Evolutionary conservation across 2,888 invertebrate genomes (phyloP), one percentile per base, ranked within the genome.

Genomic region (Horisme vitalbata): DNA sequence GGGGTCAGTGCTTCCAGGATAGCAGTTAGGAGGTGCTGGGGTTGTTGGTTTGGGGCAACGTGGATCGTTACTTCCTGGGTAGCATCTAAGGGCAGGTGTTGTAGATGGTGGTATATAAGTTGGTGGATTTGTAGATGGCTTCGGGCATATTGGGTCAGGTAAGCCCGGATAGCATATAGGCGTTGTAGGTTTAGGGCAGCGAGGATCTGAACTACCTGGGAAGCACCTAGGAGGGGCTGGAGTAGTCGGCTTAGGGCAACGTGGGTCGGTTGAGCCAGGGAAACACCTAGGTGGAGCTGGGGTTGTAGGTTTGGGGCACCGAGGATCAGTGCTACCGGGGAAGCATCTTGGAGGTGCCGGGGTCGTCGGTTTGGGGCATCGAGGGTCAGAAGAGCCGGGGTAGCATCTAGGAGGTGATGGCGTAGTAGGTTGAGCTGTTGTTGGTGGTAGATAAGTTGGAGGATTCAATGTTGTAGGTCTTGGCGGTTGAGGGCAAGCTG

Each of bases 201-300:
- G 35, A 3, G 49, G 41, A 11, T 54, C 54, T 6, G 49, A 26
- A n/a, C 27, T 44, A 1, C 53, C 53, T 5, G 49, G 55, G 32
- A 24, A 52, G 10, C 55, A 60, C 4, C 39, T 34, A 0, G 53
- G 52, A 1, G 51, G 50, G 4, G 20, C 34, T 24, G 43, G 30
- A 5, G 57, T 53, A 13, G 61, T 34, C 1, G 39, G 41, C 32
- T 50, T 34, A 1, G 49, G 51, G 4, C 51, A 52, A 7, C 51
- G 26, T 2, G 49, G 46, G 11, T 52, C 52, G 2, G 37, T 31
- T 2, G 21, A 34, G 6, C 52, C 52, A 0, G 48, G 52, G 28
- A 62, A 83, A 23, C 87, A 70, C n/a, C 41, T 55, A 1, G 68
- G 69, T n/a, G 70, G 59, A 1, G 39, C 59, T 1, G 71, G 61